Conservation (phyloP, 2,888 invertebrate species). For the Rotaria magnacalcarata region DNA sequence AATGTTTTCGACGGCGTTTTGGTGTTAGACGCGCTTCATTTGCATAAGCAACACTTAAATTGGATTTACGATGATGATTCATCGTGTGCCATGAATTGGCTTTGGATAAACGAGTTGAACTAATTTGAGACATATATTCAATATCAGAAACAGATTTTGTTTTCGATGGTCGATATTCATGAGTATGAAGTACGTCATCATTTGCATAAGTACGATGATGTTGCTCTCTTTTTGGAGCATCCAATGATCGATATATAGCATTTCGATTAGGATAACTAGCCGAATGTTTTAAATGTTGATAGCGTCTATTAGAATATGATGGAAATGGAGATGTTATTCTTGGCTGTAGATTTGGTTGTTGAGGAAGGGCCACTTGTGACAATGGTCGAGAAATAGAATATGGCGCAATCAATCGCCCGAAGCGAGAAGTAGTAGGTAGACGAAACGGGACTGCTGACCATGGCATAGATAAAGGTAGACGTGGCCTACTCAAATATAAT, state of each 20-base stretch:
- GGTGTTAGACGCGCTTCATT: neutral
- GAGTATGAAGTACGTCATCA: neutral
- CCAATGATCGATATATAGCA: neutral
- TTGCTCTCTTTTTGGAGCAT: neutral
- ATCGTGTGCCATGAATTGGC: neutral
- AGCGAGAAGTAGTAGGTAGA: neutral
- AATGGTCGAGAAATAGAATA: neutral
- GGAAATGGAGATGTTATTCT: neutral
- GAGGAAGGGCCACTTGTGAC: neutral
- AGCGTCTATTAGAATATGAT: neutral
- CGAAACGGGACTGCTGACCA: neutral
- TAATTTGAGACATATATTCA: neutral
- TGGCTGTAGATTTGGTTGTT: neutral
- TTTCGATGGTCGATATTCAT: neutral
- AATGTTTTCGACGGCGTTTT: neutral
- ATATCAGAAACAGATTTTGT: neutral
- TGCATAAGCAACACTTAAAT: slow-evolving; percentile 34
- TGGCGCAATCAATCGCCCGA: neutral
- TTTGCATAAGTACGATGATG: neutral
- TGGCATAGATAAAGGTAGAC: neutral
- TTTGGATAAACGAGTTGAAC: neutral
- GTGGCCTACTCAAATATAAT: neutral
- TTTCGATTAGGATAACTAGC: neutral
- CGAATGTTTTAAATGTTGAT: neutral
- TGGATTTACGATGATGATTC: neutral